Base-by-base conservation (phyloP, 1,140 invertebrate species). In the Octopus bimaculoides region DNA sequence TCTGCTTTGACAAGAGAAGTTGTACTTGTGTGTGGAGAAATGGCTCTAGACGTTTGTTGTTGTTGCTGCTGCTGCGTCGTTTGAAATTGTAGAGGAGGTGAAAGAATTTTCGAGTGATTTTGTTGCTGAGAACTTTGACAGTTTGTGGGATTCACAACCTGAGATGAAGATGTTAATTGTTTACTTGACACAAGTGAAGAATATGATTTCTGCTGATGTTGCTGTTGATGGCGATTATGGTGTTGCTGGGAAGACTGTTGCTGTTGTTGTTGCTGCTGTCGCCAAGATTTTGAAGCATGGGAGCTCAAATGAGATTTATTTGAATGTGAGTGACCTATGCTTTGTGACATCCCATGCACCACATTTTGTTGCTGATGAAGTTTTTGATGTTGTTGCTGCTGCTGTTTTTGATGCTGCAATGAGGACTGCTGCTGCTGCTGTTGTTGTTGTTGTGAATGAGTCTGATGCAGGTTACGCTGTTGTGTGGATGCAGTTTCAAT, bases 91-190 rank as follows among this genome's bases (percentile, higher is more conserved):
- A 41, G 26, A 41, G 26, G 26, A 41, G 26, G 3, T 41, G 26
- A 41, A 41, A 41, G 26, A 41, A 41, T 41, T 41, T 41, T 41
- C 1, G 26, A 41, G 26, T 41, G 26, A 41, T 41, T 41, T 41
- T 41, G 61, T 66, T 66, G 12, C 61, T 66, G n/a, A 66, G 12
- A n/a, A n/a, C 61, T n/a, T n/a, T 66, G 61, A 66, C 12, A 66
- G 61, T 14, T n/a, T n/a, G n/a, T 66, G 61, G 12, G 61, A 41
- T 75, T 75, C 52, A 75, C 26, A 75, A 52, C 74, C 74, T 75
- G 74, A 75, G 74, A 53, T 53, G 73, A 74, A 12, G n/a, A 74
- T 52, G 74, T 14, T 14, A 75, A 14, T 75, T n/a, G 20, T 75
- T 52, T 52, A 5, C 20, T 14, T 5, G 74, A 75, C 74, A 52